Conservation (phyloP, 2,113 vertebrate genomes). For the Manacus vitellinus region DNA sequence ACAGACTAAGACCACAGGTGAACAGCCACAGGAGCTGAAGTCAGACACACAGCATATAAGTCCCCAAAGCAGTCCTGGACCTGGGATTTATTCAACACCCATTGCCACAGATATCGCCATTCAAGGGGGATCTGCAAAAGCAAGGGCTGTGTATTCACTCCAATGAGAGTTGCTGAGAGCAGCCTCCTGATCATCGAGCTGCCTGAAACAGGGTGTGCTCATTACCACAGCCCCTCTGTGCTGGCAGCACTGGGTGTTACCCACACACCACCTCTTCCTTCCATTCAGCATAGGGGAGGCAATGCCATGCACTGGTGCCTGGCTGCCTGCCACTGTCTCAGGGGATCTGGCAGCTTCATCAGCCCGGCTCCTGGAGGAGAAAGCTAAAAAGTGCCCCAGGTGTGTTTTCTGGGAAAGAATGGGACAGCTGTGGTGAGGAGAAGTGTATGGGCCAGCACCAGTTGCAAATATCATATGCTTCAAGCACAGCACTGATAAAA, state of each 20-base stretch:
- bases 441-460: background rate
- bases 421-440: background rate
- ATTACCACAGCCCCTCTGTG: background rate
- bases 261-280: slow-evolving; percentile 71
- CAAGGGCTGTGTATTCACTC: background rate
- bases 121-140: background rate
- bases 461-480: background rate
- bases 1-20: background rate
- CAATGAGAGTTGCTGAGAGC: background rate
- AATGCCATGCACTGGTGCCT: background rate
- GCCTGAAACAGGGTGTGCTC: background rate
- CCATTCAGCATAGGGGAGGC: slow-evolving; percentile 56
- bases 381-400: rapidly evolving
- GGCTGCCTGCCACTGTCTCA: background rate
- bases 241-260: slow-evolving; percentile 56
- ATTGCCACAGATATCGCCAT: rapidly evolving
- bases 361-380: background rate
- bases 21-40: background rate
- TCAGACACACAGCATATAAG: rapidly evolving
- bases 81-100: background rate
- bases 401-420: rapidly evolving
- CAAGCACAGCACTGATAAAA: background rate
- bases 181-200: background rate
- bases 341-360: background rate
- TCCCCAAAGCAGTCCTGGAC: background rate